Base-by-base conservation (phyloP, 2,888 invertebrate genomes). In the Watsonalla cultraria region DNA sequence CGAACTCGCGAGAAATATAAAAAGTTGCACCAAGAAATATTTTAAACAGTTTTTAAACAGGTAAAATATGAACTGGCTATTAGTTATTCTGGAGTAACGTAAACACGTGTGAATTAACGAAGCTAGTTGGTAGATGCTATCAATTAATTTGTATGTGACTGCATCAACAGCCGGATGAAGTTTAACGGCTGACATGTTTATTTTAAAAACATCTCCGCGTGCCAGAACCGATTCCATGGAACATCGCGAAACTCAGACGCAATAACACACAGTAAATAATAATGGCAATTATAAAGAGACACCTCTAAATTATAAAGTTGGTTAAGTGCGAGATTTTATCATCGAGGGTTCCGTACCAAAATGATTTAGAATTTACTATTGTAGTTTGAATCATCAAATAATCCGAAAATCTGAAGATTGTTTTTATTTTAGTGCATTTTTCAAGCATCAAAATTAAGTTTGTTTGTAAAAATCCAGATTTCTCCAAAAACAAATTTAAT, bases 131-230 rank as follows among this genome's bases (percentile, higher is more conserved):
- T 37, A 15, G 13, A 14, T 49, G 37, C 14, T 37, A 54, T 55
- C 59, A 69, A 72, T 75, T 72, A 72, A 49, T 49, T 42, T 48
- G 13, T 14, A 37, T 49, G 49, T 68, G 63, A 61, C 61, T 66
- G 56, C 64, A 60, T 65, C 68, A 62, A 70, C 62, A 69, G 68
- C 65, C 68, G 70, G 70, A 71, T 67, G 65, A 51, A 45, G 57
- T 58, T 64, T 63, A 71, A 73, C 65, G 57, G 59, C 65, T 57
- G 59, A 54, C 52, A 54, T 67, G 68, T 71, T 74, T 73, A 74
- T 72, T 72, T 70, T 60, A 57, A 63, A 66, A 70, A 70, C 65
- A 68, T 54, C 59, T 62, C 54, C 54, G 52, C 60, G 60, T 66
- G 72, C 70, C 73, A 69, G 56, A 60, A 59, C 57, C 54, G 53